Percentiles rank a stretch among this genome's conserved stretches.
Evolutionary conservation across 2,113 vertebrate genomes (phyloP).

Genomic region (Phaetusa simplex): DNA sequence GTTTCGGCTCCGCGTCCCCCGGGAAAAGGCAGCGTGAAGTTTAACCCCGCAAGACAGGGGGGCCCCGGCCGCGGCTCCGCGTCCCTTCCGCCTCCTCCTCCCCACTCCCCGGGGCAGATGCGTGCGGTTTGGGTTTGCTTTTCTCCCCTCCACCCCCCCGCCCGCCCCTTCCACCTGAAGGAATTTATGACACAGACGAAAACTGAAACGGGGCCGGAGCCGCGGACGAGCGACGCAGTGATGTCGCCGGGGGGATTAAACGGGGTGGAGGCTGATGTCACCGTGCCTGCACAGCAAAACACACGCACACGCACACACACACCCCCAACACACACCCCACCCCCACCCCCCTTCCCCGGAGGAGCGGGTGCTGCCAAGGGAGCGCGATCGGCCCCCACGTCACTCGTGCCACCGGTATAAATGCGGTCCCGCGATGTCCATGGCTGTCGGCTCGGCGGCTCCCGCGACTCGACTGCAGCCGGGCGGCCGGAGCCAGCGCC

Average conservation of each 20-base stretch:
- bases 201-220: slow-evolving; percentile 4
- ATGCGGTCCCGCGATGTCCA: slow-evolving; percentile 59
- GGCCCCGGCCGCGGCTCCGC: too few relatives aligned
- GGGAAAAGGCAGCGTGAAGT: not conserved
- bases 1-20: not conserved
- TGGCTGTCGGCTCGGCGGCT: slow-evolving; percentile 21
- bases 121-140: not conserved
- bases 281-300: slow-evolving; percentile 15
- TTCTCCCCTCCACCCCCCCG: not conserved
- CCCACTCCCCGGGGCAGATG: not conserved
- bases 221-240: slow-evolving; percentile 6
- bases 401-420: slow-evolving; percentile 71
- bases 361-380: slow-evolving; percentile 34
- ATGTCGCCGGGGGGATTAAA: slow-evolving; percentile 50
- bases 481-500: not conserved
- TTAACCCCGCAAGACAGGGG: not conserved
- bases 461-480: not conserved
- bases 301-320: not conserved
- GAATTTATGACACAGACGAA: slow-evolving; percentile 7
- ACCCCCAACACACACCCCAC: not conserved
- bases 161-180: not conserved
- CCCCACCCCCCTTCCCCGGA: not conserved
- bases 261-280: slow-evolving; percentile 71
- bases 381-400: slow-evolving; percentile 58
- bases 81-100: not conserved